A percentile compares a stretch with the other conserved stretches of the same genome.
Conservation (phyloP, 2,888 invertebrate species). For the Himalopsyche anomala region DNA sequence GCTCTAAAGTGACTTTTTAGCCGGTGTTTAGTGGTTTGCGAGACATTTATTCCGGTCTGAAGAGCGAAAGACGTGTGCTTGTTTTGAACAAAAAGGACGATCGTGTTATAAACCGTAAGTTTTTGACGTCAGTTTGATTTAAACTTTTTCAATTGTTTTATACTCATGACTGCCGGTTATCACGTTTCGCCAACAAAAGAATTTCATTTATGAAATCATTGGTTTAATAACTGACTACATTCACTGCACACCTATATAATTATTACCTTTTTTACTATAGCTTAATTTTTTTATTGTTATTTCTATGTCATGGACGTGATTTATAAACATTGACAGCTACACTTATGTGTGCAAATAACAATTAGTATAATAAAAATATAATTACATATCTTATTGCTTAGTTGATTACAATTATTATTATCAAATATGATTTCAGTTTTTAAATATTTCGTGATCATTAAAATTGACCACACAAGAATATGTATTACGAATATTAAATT, state of each 20-base stretch:
- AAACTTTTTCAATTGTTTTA: not conserved
- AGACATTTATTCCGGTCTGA: not conserved
- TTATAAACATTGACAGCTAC: no score
- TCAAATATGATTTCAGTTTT: no score
- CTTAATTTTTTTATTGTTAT: not conserved
- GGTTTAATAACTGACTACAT: not conserved
- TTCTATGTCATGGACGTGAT: not conserved
- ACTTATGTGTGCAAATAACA: no score
- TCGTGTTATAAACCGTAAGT: conserved; percentile 1
- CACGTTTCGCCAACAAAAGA: not conserved
- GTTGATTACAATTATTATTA: no score
- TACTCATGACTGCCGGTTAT: not conserved
- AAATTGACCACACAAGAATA: no score
- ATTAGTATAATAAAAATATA: no score
- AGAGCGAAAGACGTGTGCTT: conserved; percentile 4
- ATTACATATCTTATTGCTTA: no score
- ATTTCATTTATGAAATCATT: not conserved
- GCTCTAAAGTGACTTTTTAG: not conserved
- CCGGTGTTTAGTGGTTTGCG: conserved; percentile 1
- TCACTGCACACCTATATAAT: not conserved
- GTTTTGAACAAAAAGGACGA: conserved; percentile 26
- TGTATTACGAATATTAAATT: no score
- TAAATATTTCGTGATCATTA: no score
- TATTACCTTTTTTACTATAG: not conserved
- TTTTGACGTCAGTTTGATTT: conserved; percentile 2